Evolutionary conservation across 2,113 vertebrate genomes (phyloP), one percentile per base, ranked within the genome.

Genomic region (Toxotes chatareus): DNA sequence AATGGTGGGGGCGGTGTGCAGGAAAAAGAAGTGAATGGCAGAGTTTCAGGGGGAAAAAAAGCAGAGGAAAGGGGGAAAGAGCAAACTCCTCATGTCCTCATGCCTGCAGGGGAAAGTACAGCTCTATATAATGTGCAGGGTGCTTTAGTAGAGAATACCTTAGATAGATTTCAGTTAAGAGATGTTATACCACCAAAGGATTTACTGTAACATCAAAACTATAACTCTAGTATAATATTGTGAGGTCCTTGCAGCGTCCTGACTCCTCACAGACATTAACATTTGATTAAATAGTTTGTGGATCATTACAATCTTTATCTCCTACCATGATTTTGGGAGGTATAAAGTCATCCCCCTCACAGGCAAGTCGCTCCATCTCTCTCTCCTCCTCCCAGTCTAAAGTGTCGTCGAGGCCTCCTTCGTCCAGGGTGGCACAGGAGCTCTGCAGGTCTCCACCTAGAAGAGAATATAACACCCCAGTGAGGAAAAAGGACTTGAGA

Each of bases 241-340:
- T 46, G 44, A 46, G 12, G 3, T 53, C 13, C 56, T 27, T 59
- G 13, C 27, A 32, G 27, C 17, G 31, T 38, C 19, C 16, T 38
- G n/a, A 27, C 13, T 65, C n/a, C 23, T 65, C 5, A 64, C 5
- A 44, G 14, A 4, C 3, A 31, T 19, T 40, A 7, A 16, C 9
- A 57, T 59, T 60, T 60, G 14, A 42, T 63, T 14, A 44, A 53
- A 44, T n/a, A 40, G 55, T 56, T 40, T 64, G 68, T 38, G 44
- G 7, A 71, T 34, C 27, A 31, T 34, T n/a, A 36, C 0, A 38
- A 9, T 36, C 6, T 7, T n/a, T 21, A 38, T 69, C 1, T 40
- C 95, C 95, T 86, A 99, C 98, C 97, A 99, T 99, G 89, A 99
- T 97, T 93, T 99, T 99, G 81, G 98, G 98, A 23, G 98, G 97